phyloP scores from a whole-genome alignment of 53 echinoderm and acorn worm species.

The Henricia sp. region DNA sequence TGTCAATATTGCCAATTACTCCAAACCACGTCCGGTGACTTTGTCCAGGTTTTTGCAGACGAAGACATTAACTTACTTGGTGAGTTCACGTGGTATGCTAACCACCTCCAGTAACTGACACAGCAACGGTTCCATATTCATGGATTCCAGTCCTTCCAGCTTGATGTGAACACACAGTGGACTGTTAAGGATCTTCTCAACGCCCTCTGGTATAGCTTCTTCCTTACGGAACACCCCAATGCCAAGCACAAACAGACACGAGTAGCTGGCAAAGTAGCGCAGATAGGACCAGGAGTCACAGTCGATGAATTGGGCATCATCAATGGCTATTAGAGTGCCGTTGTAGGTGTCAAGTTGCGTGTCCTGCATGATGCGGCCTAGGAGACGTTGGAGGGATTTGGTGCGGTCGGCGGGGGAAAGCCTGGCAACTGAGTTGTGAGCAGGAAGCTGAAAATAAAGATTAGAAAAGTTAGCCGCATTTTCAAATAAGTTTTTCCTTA shows the following conservation, averaged over 20 bases:
- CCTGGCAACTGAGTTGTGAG: slow-evolving; percentile 58
- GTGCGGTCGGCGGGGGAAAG: slow-evolving; percentile 71
- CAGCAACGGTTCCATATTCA: slow-evolving; percentile 86
- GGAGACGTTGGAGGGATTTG: slow-evolving; percentile 75
- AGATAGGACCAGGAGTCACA: slow-evolving; percentile 90
- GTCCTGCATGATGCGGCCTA: slow-evolving; percentile 74
- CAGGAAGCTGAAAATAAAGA: slow-evolving; percentile 68
- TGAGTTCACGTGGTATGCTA: slow-evolving; percentile 83
- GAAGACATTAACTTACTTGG: slow-evolving; percentile 69
- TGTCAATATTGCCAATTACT: too few species aligned
- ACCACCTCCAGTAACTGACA: slow-evolving; percentile 88
- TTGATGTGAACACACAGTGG: slow-evolving; percentile 63
- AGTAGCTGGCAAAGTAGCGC: slow-evolving; percentile 69
- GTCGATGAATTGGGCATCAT: slow-evolving; percentile 98
- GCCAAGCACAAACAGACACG: slow-evolving; percentile 70
- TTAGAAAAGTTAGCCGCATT: too few species aligned
- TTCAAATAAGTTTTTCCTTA: too few species aligned
- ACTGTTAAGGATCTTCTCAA: slow-evolving; percentile 69
- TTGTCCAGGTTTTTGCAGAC: too few species aligned
- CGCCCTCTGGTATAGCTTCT: slow-evolving; percentile 58
- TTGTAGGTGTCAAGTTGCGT: slow-evolving; percentile 60
- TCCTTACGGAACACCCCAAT: slow-evolving; percentile 70
- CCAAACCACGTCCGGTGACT: too few species aligned
- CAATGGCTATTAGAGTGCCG: slow-evolving; percentile 87
- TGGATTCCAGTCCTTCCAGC: slow-evolving; percentile 84